Evolutionary conservation across 2,888 invertebrate genomes (phyloP).

Genomic region (Lacanobia oleracea): DNA sequence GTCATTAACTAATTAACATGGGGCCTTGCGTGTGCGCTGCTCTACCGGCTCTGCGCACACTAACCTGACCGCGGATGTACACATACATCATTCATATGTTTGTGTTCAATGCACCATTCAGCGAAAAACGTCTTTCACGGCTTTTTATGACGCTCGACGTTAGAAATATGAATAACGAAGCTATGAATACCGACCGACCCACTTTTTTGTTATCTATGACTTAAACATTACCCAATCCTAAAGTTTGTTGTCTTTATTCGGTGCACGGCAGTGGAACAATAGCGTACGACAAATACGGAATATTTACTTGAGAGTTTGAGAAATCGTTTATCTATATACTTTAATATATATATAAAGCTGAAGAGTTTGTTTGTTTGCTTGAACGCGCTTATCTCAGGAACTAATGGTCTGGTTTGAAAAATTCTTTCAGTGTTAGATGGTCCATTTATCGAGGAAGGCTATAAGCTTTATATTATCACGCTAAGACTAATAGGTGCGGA

Average conservation of each 20-base stretch:
- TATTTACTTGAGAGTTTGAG: conserved; percentile 29
- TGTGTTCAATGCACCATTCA: conserved; percentile 41
- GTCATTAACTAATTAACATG: conserved; percentile 75
- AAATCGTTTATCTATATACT: too few relatives aligned
- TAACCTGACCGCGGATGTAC: conserved; percentile 18
- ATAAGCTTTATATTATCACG: too few relatives aligned
- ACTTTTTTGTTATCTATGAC: conserved; percentile 61
- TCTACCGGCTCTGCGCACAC: conserved; percentile 32
- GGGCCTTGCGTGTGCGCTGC: conserved; percentile 44
- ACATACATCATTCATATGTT: conserved; percentile 39
- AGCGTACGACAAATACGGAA: conserved; percentile 24
- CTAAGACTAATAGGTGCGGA: too few relatives aligned
- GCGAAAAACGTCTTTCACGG: conserved; percentile 37
- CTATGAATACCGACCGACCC: conserved; percentile 51
- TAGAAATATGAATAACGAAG: conserved; percentile 46
- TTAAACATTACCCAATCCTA: conserved; percentile 53
- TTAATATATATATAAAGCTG: too few relatives aligned
- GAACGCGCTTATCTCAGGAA: too few relatives aligned
- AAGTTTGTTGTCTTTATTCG: conserved; percentile 39
- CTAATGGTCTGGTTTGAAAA: too few relatives aligned
- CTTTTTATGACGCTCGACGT: conserved; percentile 42
- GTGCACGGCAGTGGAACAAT: conserved; percentile 32
- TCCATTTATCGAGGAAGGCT: too few relatives aligned
- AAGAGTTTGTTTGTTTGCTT: too few relatives aligned
- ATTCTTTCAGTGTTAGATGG: too few relatives aligned